Evolutionary conservation across 1,140 invertebrate species (phyloP), one percentile per base, ranked within the genome.

Genomic region (Diabrotica undecimpunctata): DNA sequence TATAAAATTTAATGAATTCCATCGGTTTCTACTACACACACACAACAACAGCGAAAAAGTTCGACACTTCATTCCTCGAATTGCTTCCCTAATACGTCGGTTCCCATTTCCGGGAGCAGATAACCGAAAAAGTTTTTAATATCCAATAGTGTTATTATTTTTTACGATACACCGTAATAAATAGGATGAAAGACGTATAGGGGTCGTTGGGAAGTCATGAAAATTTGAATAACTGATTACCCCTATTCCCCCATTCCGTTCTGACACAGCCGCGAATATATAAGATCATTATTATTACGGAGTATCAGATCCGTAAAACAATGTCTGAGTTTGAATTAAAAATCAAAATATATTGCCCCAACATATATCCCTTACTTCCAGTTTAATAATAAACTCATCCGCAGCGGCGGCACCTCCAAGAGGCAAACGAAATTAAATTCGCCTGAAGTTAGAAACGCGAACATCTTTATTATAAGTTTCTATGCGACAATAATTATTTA

Each of bases 281-380:
- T 62, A 62, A 62, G 61, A 70, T 70, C 65, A 72, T 74, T 67
- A 74, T 74, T 74, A 74, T 74, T 70, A 70, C 66, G 65, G 67
- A 65, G 71, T 73, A 72, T 72, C 70, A 72, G 67, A 66, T 69
- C 65, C 72, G 65, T 74, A 76, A 74, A 76, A 76, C 74, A 73
- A 72, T 71, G 73, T 74, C 72, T 74, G 73, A 68, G 68, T 76
- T 71, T 76, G 74, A 76, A 76, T 74, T 76, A 76, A 76, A 76
- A 76, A 76, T 76, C 74, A 76, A 76, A 76, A 76, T 76, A 76
- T 76, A 76, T 76, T 71, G 74, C 71, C 66, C 62, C 65, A 69
- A 54, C 70, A 71, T 74, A 74, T 74, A 74, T 72, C 68, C 70
- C 66, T 62, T 67, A 68, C 67, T 60, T 52, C 66, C 55, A 65